These are phyloP conservation scores for Scarus forsteni DNA, from an alignment of 2,797 vertebrate genomes.

Conservation along the genomic window DNA sequence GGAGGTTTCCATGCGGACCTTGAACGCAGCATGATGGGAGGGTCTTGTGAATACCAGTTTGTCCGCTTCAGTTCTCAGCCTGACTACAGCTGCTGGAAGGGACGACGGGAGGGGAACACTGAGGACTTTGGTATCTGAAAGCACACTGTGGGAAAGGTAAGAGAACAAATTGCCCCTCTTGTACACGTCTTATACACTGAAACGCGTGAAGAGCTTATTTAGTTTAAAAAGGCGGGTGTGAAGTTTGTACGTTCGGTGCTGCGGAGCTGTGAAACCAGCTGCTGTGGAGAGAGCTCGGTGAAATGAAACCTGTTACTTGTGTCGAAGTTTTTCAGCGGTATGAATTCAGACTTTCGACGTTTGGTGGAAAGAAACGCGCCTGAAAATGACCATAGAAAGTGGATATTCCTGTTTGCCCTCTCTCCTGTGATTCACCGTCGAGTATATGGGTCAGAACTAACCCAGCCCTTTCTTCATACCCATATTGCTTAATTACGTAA, in stretches of 20 bases:
- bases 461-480: slow-evolving; percentile 1
- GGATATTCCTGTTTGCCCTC: slow-evolving; percentile 44
- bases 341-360: not conserved
- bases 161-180: not conserved
- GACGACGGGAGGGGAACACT: slow-evolving; percentile 19
- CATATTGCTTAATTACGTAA: slow-evolving; percentile 30
- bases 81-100: slow-evolving; percentile 38
- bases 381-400: not conserved
- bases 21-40: slow-evolving; percentile 71
- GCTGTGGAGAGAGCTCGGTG: slow-evolving; percentile 37
- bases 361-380: not conserved
- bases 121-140: slow-evolving; percentile 39
- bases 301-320: slow-evolving; percentile 71
- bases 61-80: slow-evolving; percentile 24
- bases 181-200: fast-evolving
- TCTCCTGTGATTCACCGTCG: not conserved
- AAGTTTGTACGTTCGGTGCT: not conserved
- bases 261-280: slow-evolving; percentile 14
- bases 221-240: not conserved
- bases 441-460: slow-evolving; percentile 12
- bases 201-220: fast-evolving
- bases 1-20: not conserved
- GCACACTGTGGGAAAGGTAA: slow-evolving; percentile 55
- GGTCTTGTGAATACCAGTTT: slow-evolving; percentile 50
- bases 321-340: slow-evolving; percentile 40